A percentile compares a stretch with the other conserved stretches of the same genome.
These are phyloP conservation scores for Carollia perspicillata DNA, from an alignment of 2,113 vertebrate species.

Conservation along the genomic window DNA sequence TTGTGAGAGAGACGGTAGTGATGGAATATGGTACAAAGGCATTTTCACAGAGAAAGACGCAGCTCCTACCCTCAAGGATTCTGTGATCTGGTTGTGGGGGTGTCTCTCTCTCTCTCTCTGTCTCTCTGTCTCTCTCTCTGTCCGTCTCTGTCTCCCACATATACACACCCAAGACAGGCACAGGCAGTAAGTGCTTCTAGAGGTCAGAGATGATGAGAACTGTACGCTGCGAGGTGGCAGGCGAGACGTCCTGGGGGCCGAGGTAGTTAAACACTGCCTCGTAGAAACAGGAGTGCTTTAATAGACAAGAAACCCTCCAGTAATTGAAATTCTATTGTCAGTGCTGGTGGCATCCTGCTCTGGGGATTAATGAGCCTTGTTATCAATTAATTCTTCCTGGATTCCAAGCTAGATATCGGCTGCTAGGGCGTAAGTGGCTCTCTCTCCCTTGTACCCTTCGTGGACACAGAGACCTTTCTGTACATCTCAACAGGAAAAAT, in stretches of 20 bases:
- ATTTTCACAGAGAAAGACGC: neutral
- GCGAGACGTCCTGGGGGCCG: neutral
- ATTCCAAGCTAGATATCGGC: neutral
- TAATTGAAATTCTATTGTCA: constrained; percentile 66
- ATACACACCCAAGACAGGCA: neutral
- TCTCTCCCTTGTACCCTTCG: neutral
- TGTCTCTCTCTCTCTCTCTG: neutral
- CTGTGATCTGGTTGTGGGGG: neutral
- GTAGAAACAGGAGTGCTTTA: constrained; percentile 21
- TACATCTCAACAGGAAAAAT: neutral
- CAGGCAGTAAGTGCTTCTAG: neutral
- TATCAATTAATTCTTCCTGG: constrained; percentile 65
- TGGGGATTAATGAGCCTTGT: constrained; percentile 60
- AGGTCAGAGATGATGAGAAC: neutral
- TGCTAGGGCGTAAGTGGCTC: neutral
- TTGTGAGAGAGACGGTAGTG: neutral
- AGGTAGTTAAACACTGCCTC: constrained; percentile 22
- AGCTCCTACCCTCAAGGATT: neutral
- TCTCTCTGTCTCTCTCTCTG: neutral
- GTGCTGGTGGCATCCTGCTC: constrained; percentile 51
- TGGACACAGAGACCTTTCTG: neutral
- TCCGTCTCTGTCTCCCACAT: neutral
- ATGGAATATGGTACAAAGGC: neutral
- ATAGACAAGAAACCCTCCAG: constrained; percentile 29
- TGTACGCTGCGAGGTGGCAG: neutral